Percentiles rank a stretch among this genome's conserved stretches.
Evolutionary conservation across 2,113 vertebrate genomes (phyloP).

Genomic region (Pygoscelis antarcticus): DNA sequence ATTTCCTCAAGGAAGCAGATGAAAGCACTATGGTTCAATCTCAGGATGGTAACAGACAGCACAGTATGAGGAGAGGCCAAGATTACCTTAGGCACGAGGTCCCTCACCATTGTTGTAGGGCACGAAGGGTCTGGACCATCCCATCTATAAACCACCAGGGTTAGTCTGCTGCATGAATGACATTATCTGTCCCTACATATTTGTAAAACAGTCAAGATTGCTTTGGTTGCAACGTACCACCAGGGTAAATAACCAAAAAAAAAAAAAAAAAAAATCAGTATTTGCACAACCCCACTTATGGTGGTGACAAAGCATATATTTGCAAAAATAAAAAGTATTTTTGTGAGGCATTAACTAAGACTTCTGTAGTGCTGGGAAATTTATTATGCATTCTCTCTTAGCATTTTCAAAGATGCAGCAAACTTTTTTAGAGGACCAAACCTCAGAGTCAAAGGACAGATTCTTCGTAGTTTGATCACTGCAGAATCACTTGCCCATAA

Average conservation of each 20-base stretch:
- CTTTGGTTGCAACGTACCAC: not conserved
- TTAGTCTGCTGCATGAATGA: not conserved
- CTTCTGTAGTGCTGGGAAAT: not conserved
- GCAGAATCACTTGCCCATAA: not conserved
- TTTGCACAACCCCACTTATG: rapidly evolving
- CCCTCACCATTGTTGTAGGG: not conserved
- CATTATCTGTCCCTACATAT: too few relatives aligned
- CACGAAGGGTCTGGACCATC: not conserved
- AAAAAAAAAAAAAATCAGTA: not conserved
- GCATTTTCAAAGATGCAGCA: not conserved
- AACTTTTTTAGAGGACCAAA: not conserved
- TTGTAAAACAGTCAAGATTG: not conserved
- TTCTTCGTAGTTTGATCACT: not conserved
- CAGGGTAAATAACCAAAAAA: not conserved
- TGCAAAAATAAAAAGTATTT: not conserved
- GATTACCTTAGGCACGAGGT: not conserved
- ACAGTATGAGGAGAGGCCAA: not conserved
- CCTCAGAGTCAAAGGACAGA: not conserved
- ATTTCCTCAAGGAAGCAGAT: not conserved
- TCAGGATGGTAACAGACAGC: not conserved
- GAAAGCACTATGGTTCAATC: not conserved
- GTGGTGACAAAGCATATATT: not conserved
- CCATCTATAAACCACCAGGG: too few relatives aligned
- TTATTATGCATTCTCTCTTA: not conserved
- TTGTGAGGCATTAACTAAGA: not conserved